Base-by-base conservation (phyloP, 2,888 invertebrate species). In the Melangyna quadrimaculata region DNA sequence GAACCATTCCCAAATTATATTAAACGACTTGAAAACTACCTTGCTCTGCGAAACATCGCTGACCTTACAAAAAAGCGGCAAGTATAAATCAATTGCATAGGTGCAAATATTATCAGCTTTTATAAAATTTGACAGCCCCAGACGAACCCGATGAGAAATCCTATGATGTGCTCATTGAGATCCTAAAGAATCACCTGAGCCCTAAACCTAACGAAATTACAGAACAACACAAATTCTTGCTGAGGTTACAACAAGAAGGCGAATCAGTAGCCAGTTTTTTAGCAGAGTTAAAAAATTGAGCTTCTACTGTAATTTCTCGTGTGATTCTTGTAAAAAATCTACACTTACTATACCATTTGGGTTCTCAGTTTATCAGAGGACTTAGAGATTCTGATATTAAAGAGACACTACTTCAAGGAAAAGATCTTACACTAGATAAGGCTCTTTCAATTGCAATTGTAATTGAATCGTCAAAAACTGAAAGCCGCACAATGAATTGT, bases 391-490 rank as follows among this genome's bases (percentile, higher is more conserved):
- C 22, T 3, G 59, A 40, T 22, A 73, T 78, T 3, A n/a, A 55
- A 65, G 7, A 77, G 43, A 73, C 71, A 43, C 48, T 87, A 12
- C 37, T 55, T 19, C 45, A 37, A 35, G 65, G 45, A 19, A 77
- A 80, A 32, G 29, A 29, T 29, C 29, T 7, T 29, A 29, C 29
- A 29, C 29, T 29, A 29, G 29, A 29, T 6, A 29, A 29, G 7
- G 75, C 53, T 14, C 48, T 81, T 2, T 3, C 71, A 63, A 71
- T 63, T 43, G 74, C 75, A 43, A 19, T 74, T 10, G 75, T 72
- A 29, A 55, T 78, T 35, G 81, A 87, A 78, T 67, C 81, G 3
- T 81, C 87, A 10, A 87, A 65, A 48, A 57, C 14, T 32, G 69
- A 87, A 61, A 63, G 61, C 35, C 59, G 29, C 14, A 61, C 73